Percentiles rank a stretch among this genome's conserved stretches.
Evolutionary conservation across 2,888 invertebrate species (phyloP).

Genomic region (Tupiocoris notatus): DNA sequence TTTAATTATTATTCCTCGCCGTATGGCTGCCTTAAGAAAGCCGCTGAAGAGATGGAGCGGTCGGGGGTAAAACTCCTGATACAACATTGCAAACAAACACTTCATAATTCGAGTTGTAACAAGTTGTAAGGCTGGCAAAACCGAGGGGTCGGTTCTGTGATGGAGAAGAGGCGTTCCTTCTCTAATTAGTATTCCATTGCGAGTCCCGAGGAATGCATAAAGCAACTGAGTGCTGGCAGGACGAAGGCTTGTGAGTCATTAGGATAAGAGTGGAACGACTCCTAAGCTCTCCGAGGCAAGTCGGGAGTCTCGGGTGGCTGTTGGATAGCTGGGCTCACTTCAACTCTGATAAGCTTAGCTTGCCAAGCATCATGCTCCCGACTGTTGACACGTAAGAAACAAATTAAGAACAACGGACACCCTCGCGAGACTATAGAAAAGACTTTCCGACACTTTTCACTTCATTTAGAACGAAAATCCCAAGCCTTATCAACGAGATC

Average conservation of each 20-base stretch:
- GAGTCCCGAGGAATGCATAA: slow-evolving; percentile 18
- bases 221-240: slow-evolving; percentile 16
- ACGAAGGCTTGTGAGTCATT: slow-evolving; percentile 22
- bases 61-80: slow-evolving; percentile 31
- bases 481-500: neutral
- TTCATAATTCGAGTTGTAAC: slow-evolving; percentile 41
- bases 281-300: slow-evolving; percentile 3
- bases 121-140: slow-evolving; percentile 29
- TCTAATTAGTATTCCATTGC: slow-evolving; percentile 41
- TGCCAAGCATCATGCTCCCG: neutral
- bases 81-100: slow-evolving; percentile 39
- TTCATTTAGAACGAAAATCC: neutral
- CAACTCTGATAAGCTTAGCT: slow-evolving; percentile 22
- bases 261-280: slow-evolving; percentile 28
- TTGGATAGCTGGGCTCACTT: too few species aligned
- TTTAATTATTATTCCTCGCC: slow-evolving; percentile 30
- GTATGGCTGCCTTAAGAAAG: slow-evolving; percentile 16
- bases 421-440: neutral
- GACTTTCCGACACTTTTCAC: neutral
- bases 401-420: slow-evolving; percentile 10
- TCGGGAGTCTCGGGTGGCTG: too few species aligned
- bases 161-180: neutral
- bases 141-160: neutral
- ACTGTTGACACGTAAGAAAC: slow-evolving; percentile 19
- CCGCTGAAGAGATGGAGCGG: neutral